These are phyloP conservation scores for Hemibagrus guttatus DNA, from an alignment of 2,797 vertebrate species.

Conservation along the genomic window DNA sequence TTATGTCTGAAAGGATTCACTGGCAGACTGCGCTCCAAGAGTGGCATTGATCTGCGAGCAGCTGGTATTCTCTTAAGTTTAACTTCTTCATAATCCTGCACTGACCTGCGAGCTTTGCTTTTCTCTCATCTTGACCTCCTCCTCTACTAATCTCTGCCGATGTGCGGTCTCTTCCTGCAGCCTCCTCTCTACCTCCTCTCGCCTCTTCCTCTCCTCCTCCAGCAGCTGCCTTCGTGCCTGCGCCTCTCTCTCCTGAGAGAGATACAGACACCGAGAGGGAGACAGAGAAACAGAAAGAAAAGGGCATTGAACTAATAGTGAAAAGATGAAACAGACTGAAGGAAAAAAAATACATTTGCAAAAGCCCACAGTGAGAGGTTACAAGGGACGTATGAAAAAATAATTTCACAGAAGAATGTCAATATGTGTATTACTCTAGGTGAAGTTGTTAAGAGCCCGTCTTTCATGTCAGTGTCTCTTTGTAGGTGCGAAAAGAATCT, in stretches of 20 bases:
- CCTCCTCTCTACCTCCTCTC: slow-evolving; percentile 89
- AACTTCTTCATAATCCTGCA: slow-evolving; percentile 49
- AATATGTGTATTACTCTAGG: slow-evolving; percentile 55
- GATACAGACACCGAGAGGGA: slow-evolving; percentile 51
- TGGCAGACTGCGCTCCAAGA: neutral
- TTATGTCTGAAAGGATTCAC: slow-evolving; percentile 20
- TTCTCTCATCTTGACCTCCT: slow-evolving; percentile 97
- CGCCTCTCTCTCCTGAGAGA: slow-evolving; percentile 87
- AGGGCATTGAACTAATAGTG: slow-evolving; percentile 60
- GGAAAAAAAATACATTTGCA: slow-evolving; percentile 74
- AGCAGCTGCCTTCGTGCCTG: slow-evolving; percentile 86
- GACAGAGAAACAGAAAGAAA: slow-evolving; percentile 56
- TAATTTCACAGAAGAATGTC: slow-evolving; percentile 54
- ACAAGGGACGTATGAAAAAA: slow-evolving; percentile 58
- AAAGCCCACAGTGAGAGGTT: slow-evolving; percentile 54
- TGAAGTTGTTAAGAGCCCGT: slow-evolving; percentile 62
- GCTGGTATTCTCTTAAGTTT: slow-evolving; percentile 34
- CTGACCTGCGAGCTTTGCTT: slow-evolving; percentile 92
- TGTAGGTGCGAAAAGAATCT: slow-evolving; percentile 57
- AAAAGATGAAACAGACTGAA: slow-evolving; percentile 69
- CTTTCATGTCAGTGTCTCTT: slow-evolving; percentile 60
- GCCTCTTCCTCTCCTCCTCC: slow-evolving; percentile 88
- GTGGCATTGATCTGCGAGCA: slow-evolving; percentile 34
- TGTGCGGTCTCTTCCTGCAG: slow-evolving; percentile 87
- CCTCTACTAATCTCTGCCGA: slow-evolving; percentile 92